Evolutionary conservation across 1,140 invertebrate genomes (phyloP).

Genomic region (Lucilia sericata): DNA sequence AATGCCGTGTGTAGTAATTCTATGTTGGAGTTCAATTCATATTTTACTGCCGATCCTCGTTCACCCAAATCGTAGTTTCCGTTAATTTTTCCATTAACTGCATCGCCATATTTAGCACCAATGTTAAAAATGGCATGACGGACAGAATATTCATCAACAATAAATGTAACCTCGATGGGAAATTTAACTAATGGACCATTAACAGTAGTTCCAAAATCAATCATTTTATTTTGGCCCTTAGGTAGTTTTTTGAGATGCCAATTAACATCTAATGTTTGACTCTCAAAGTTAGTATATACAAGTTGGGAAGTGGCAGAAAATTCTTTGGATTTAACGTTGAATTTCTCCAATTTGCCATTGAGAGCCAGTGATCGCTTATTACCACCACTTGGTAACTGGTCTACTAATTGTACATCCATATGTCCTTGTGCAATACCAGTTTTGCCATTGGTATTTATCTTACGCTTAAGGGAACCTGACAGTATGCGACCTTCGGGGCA

Average conservation of each 20-base stretch:
- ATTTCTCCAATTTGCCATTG: slow-evolving; percentile 68
- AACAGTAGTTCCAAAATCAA: slow-evolving; percentile 52
- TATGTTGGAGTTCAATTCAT: slow-evolving; percentile 64
- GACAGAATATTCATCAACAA: slow-evolving; percentile 56
- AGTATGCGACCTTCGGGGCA: slow-evolving; percentile 50
- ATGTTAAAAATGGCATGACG: slow-evolving; percentile 54
- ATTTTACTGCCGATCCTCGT: slow-evolving; percentile 64
- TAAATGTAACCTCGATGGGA: slow-evolving; percentile 58
- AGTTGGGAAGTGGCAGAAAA: slow-evolving; percentile 65
- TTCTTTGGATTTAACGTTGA: slow-evolving; percentile 67
- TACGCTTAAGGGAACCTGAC: slow-evolving; percentile 64
- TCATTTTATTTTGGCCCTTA: slow-evolving; percentile 57
- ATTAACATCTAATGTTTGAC: slow-evolving; percentile 58
- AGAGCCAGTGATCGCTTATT: slow-evolving; percentile 67
- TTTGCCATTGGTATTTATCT: slow-evolving; percentile 60
- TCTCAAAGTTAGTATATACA: slow-evolving; percentile 60
- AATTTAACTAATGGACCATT: slow-evolving; percentile 66
- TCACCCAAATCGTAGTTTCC: slow-evolving; percentile 67
- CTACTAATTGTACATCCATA: slow-evolving; percentile 59
- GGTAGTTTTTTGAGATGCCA: slow-evolving; percentile 55
- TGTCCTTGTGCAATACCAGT: slow-evolving; percentile 58
- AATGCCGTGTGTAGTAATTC: slow-evolving; percentile 70
- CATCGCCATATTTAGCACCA: slow-evolving; percentile 54
- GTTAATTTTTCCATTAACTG: slow-evolving; percentile 54
- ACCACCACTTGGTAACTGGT: slow-evolving; percentile 53